Base-by-base conservation (phyloP, 64 coral and sea anemone species). In the Pachyseris speciosa region DNA sequence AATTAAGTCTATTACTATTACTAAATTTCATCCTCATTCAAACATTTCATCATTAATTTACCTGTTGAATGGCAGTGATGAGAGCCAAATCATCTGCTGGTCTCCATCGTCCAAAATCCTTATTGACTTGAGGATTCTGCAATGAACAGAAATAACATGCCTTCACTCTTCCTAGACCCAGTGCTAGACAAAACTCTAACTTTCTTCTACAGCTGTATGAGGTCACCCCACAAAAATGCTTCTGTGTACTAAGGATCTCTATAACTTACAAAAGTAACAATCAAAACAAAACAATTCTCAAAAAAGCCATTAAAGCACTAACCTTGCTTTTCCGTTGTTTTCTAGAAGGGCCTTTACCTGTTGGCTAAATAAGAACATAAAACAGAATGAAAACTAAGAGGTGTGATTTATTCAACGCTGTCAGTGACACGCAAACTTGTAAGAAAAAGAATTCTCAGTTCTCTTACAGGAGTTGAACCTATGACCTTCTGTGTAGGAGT, bases 41-140 rank as follows among this genome's bases (percentile, higher is more conserved):
- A 15, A 30, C 7, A 25, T 20, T 0, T 17, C 20, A 25, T 20
- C 0, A 17, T 2, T 52, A 24, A 12, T 24, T 41, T 89, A 99
- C 97, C 86, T 99, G 97, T 9, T 95, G 97, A 22, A 95, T 85
- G 48, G 93, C 97, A 55, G 97, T 95, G 34, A 99, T 95, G 2
- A 99, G 83, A 38, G 94, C 94, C 15, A 99, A 75, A 48, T 99
- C 97, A 95, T 99, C 97, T 68, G 93, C 77, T 19, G 97, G 96
- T 50, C 97, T 92, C 97, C 97, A 99, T 83, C 94, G 84, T 55
- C 97, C 97, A 92, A 99, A 92, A 32, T 99, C 97, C 86, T 90
- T 99, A 90, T 74, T 78, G 29, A 99, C 93, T 93, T 92, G 93
- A 58, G 90, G 90, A 89, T 85, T 92, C 97, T 99, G 22, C 20